Conservation (phyloP, 2,797 vertebrate genomes). For the Gallinago stenura region DNA sequence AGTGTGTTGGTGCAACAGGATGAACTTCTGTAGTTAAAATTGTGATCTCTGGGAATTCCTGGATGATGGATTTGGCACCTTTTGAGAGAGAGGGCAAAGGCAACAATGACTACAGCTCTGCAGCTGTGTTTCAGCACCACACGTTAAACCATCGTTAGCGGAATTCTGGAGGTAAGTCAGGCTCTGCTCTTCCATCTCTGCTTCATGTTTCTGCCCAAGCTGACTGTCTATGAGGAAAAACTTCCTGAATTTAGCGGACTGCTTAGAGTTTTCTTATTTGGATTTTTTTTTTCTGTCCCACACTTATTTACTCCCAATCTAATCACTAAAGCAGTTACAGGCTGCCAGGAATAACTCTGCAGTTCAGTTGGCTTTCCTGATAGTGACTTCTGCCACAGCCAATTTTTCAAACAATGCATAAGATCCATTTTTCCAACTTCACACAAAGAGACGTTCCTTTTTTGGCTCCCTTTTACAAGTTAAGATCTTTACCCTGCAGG, state of each 20-base stretch:
- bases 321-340: not conserved
- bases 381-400: rapidly evolving
- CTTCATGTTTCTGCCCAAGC: not conserved
- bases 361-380: not conserved
- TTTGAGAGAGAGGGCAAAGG: slow-evolving; percentile 46
- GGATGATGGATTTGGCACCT: slow-evolving; percentile 98
- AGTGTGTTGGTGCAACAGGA: slow-evolving; percentile 94
- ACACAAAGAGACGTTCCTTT: not conserved
- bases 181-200: not conserved
- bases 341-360: not conserved
- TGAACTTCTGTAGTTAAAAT: slow-evolving; percentile 97
- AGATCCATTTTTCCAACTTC: not conserved
- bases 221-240: not conserved
- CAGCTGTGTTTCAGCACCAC: not conserved
- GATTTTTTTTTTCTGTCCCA: not conserved
- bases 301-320: rapidly evolving
- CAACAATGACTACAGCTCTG: not conserved
- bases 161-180: not conserved
- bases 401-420: not conserved
- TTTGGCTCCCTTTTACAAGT: not conserved
- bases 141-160: rapidly evolving
- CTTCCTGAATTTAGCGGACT: not conserved
- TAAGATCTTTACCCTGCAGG: not conserved
- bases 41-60: slow-evolving; percentile 98
- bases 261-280: not conserved